Base-by-base conservation (phyloP, 2,113 vertebrate genomes). In the Holacanthus passer region DNA sequence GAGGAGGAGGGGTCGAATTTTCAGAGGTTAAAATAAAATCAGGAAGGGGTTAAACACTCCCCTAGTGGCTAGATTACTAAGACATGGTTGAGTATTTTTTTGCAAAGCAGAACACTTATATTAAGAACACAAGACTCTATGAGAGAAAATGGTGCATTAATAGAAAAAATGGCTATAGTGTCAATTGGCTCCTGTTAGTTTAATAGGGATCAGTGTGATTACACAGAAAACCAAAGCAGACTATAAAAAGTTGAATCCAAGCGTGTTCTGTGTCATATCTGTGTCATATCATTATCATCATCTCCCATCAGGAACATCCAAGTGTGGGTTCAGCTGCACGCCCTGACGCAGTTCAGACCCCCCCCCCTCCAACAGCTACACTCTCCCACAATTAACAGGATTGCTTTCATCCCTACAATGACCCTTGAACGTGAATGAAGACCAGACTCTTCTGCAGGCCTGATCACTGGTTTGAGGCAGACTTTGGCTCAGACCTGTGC, bases 261-360 rank as follows among this genome's bases (percentile, higher is more conserved):
- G 13, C 10, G 19, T 24, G 43, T 27, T 29, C 20, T n/a, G 24
- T n/a, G 59, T 17, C 9, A 62, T 16, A 63, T n/a, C n/a, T n/a
- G n/a, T n/a, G n/a, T n/a, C n/a, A 73, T 12, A 67, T 69, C 22
- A 73, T 41, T n/a, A n/a, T n/a, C n/a, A n/a, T 37, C 35, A 78
- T 37, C 27, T 65, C 35, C 52, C 43, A 39, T 66, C 24, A 24
- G 64, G 62, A 74, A 58, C 65, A 87, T 43, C 59, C 63, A 68
- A 62, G 77, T 29, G 70, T 48, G 37, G 48, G 70, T 74, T 67
- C 84, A 83, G 65, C 64, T 74, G 76, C 67, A 58, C 68, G 35
- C 53, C 31, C 27, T 89, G 86, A 77, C 83, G 83, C 83, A 82
- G 64, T 60, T 53, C 10, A 59, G 4, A 83, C 69, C 12, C 53